Base-by-base conservation (phyloP, 2,888 invertebrate genomes). In the Eilema caniola region DNA sequence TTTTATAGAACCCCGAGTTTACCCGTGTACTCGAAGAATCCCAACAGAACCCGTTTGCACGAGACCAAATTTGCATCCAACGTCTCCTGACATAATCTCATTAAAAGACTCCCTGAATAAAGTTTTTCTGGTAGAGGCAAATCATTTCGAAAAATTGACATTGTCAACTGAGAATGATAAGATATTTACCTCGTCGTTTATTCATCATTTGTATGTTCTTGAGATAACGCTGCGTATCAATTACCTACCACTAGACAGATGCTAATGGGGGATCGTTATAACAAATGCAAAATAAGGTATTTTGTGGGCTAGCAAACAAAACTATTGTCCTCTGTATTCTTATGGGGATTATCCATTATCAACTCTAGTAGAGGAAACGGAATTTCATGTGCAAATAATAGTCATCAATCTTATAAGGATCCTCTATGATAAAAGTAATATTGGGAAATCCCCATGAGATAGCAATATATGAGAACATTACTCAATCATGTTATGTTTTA, bases 331-430 rank as follows among this genome's bases (percentile, higher is more conserved):
- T 7, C 20, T 16, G 16, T 41, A 41, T 41, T 41, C 41, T 14
- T 41, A 41, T 41, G 47, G 20, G 10, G 53, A n/a, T 47, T 47
- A 16, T n/a, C 8, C 53, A 53, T 1, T 8, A 53, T 53, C 8
- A 20, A 47, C 5, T 41, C 20, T 47, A 53, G 53, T n/a, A 53
- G 53, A 53, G 10, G n/a, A n/a, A 53, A 53, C 53, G 53, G 53
- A 53, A 53, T n/a, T n/a, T n/a, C 20, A n/a, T 53, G 53, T 53
- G 53, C 53, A 53, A 53, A 53, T 53, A 53, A n/a, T n/a, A 53
- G 53, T 53, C 41, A 53, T 47, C 20, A 47, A n/a, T 53, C 53
- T 53, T n/a, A n/a, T 53, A n/a, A n/a, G 53, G 10, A 4, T 16
- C 16, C 16, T 16, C 41, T 5, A 41, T 5, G 47, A n/a, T 53